These are phyloP conservation scores for Lordiphosa andalusiaca DNA, from an alignment of 2,888 invertebrate species.

Conservation along the genomic window DNA sequence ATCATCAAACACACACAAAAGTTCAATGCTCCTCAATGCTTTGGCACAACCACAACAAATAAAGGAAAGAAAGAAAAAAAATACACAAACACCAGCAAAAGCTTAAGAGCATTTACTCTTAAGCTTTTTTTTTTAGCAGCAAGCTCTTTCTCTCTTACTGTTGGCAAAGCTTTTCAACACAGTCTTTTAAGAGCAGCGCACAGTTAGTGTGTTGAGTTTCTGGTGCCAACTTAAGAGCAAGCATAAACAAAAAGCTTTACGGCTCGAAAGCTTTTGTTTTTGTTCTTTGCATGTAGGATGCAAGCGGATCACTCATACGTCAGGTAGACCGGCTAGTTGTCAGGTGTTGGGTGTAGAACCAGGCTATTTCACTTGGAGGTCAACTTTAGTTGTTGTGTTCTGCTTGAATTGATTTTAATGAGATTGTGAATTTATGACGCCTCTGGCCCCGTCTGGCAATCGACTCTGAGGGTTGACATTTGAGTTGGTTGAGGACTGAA, in stretches of 20 bases:
- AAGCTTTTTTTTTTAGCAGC: slow-evolving; percentile 3
- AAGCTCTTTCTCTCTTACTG: not conserved
- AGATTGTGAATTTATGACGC: slow-evolving; percentile 37
- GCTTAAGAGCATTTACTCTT: slow-evolving; percentile 13
- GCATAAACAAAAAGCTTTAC: too few species aligned
- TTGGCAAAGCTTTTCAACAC: slow-evolving; percentile 60
- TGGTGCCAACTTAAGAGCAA: slow-evolving; percentile 26
- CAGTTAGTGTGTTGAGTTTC: slow-evolving; percentile 46
- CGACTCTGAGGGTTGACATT: slow-evolving; percentile 13
- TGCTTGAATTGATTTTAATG: slow-evolving; percentile 19
- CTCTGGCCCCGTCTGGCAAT: slow-evolving; percentile 40
- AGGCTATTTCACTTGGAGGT: not conserved
- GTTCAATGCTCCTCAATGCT: slow-evolving; percentile 56
- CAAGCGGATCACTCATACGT: too few species aligned
- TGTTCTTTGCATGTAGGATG: too few species aligned
- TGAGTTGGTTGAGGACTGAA: not conserved
- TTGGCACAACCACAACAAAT: slow-evolving; percentile 14
- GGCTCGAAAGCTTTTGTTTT: slow-evolving; percentile 23
- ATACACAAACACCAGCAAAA: slow-evolving; percentile 8
- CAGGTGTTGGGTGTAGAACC: too few species aligned
- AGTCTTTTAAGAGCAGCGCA: slow-evolving; percentile 20
- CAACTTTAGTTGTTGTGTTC: slow-evolving; percentile 13
- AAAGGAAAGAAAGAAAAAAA: slow-evolving; percentile 10
- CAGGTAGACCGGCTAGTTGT: too few species aligned
- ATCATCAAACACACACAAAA: slow-evolving; percentile 31